phyloP scores from a whole-genome alignment of 2,888 invertebrate genomes.

The Aphidoletes aphidimyza region DNA sequence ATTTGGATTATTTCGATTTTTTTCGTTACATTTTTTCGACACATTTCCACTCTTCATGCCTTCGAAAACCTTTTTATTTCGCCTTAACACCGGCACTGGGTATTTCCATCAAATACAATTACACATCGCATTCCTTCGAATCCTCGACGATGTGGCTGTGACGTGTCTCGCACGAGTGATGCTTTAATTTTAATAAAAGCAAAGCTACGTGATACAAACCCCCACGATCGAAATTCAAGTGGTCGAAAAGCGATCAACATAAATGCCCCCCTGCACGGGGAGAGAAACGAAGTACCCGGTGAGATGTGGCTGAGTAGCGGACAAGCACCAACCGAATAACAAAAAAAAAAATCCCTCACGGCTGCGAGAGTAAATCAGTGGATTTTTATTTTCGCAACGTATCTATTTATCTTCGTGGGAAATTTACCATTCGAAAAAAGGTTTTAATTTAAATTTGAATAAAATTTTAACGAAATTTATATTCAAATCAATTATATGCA shows the following conservation, averaged over 20 bases:
- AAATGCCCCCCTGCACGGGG: neutral
- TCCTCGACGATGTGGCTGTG: neutral
- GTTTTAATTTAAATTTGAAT: constrained; percentile 56
- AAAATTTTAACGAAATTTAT: constrained; percentile 54
- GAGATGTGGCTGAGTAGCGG: too few relatives aligned
- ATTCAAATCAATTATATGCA: constrained; percentile 55
- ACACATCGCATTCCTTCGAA: neutral
- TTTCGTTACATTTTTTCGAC: neutral
- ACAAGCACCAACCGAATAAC: neutral
- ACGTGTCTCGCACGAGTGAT: constrained; percentile 36
- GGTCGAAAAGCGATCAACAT: constrained; percentile 39
- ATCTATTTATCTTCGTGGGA: constrained; percentile 57
- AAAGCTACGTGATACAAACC: neutral
- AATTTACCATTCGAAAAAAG: constrained; percentile 56
- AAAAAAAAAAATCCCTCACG: neutral
- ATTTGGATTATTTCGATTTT: constrained; percentile 6
- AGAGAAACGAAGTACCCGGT: neutral
- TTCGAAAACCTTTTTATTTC: neutral
- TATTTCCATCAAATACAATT: neutral
- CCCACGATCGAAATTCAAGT: constrained; percentile 40
- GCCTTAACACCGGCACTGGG: neutral
- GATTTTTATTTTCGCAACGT: constrained; percentile 36
- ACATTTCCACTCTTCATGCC: neutral
- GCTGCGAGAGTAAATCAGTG: constrained; percentile 20
- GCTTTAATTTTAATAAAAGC: constrained; percentile 50